phyloP scores from a whole-genome alignment of 2,888 invertebrate genomes.

The Branchinecta sandiegonensis region DNA sequence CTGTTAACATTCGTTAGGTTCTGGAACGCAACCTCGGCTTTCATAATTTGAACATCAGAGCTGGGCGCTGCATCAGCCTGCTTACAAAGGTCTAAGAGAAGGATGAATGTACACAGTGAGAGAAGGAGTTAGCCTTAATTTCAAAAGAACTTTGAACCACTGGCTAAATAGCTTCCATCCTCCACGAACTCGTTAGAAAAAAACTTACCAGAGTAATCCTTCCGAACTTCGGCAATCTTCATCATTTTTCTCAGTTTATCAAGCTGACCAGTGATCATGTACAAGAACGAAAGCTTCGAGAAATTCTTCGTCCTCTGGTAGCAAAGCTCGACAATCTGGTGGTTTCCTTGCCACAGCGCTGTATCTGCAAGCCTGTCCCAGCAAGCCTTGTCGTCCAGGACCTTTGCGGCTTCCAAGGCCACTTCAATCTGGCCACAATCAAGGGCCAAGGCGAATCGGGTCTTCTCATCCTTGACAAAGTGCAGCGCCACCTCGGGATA shows the following conservation, averaged over 20 bases:
- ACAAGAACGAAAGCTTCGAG: conserved; percentile 92
- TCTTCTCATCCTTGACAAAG: conserved; percentile 97
- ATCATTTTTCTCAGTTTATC: conserved; percentile 97
- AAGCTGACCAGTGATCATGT: conserved; percentile 92
- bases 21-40: too few species aligned
- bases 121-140: too few species aligned
- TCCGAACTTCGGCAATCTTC: conserved; percentile 96
- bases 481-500: conserved; percentile 98
- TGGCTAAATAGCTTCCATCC: too few species aligned
- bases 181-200: too few species aligned
- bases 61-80: too few species aligned
- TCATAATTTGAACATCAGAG: too few species aligned
- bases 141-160: too few species aligned
- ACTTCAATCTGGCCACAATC: conserved; percentile 98
- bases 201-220: conserved; percentile 61
- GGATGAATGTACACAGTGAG: too few species aligned
- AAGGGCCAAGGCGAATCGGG: conserved; percentile 80
- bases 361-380: conserved; percentile 93
- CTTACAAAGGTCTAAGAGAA: too few species aligned
- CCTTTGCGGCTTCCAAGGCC: conserved; percentile 87
- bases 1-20: too few species aligned
- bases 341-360: conserved; percentile 78
- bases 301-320: conserved; percentile 99
- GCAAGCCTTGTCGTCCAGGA: conserved; percentile 79
- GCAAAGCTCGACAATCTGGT: conserved; percentile 85